Conservation (phyloP, 2,113 vertebrate species). For the Nesospiza acunhae region DNA sequence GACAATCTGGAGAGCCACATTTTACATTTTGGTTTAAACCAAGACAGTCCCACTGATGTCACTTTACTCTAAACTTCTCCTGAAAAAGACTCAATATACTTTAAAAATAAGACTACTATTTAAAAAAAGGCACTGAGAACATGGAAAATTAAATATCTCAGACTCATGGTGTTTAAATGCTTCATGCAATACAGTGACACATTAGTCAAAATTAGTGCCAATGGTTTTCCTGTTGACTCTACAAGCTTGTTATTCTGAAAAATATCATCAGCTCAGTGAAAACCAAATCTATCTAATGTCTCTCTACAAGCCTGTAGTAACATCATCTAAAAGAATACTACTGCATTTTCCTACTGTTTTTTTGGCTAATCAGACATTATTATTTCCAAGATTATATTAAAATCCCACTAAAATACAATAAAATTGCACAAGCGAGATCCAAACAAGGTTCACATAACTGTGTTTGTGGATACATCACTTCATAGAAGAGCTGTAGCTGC, state of each 20-base stretch:
- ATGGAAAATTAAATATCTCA: not conserved
- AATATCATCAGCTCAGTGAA: not conserved
- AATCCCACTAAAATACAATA: not conserved
- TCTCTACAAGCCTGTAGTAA: not conserved
- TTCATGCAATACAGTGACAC: not conserved
- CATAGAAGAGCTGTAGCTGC: not conserved
- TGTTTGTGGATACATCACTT: not conserved
- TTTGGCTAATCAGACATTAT: not conserved
- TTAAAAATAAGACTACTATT: not conserved
- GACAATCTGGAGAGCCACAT: not conserved
- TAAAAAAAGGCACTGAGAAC: not conserved
- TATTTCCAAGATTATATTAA: not conserved
- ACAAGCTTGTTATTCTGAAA: not conserved
- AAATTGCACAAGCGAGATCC: not conserved
- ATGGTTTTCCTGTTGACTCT: not conserved
- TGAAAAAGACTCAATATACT: not conserved
- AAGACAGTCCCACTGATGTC: not conserved
- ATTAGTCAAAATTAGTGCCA: not conserved
- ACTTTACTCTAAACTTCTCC: not conserved
- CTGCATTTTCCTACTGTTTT: not conserved
- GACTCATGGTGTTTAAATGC: not conserved
- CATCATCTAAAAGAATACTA: not conserved
- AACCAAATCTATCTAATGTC: not conserved
- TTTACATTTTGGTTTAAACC: not conserved
- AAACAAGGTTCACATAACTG: not conserved